phyloP scores from a whole-genome alignment of 1,140 invertebrate species.

The Bombus haemorrhoidalis region DNA sequence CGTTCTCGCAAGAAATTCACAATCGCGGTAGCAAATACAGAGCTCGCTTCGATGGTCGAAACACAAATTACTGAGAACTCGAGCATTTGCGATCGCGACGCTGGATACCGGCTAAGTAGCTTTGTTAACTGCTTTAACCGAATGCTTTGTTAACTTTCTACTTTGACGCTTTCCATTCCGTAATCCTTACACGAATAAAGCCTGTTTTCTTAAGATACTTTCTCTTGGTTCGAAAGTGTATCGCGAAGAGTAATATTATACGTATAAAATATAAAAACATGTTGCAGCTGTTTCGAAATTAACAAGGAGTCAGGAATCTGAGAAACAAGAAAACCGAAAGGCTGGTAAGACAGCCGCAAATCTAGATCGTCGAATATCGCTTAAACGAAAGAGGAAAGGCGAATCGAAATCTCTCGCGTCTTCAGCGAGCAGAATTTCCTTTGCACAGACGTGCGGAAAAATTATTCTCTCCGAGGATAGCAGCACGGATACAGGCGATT shows the following conservation, averaged over 20 bases:
- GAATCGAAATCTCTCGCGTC: not conserved
- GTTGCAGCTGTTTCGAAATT: not conserved
- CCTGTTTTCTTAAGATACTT: not conserved
- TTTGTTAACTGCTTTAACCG: not conserved
- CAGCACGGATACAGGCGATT: not conserved
- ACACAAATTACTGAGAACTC: not conserved
- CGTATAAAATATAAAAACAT: not conserved
- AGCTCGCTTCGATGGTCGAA: not conserved
- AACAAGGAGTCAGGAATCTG: not conserved
- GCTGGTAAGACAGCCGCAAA: not conserved
- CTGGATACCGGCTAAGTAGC: not conserved
- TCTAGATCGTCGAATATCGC: not conserved
- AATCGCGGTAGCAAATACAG: slow-evolving; percentile 1
- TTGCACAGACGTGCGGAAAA: not conserved
- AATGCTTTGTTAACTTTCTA: not conserved
- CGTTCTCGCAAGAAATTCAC: slow-evolving; percentile 11
- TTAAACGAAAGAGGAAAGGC: not conserved
- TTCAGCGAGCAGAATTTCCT: not conserved
- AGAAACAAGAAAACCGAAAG: not conserved
- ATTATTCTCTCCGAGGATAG: not conserved
- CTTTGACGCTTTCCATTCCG: not conserved
- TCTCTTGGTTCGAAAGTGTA: not conserved
- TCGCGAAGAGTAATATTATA: not conserved
- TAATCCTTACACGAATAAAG: not conserved
- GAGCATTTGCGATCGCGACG: not conserved